Conservation (phyloP, 2,888 invertebrate genomes). For the Morpho achilles region DNA sequence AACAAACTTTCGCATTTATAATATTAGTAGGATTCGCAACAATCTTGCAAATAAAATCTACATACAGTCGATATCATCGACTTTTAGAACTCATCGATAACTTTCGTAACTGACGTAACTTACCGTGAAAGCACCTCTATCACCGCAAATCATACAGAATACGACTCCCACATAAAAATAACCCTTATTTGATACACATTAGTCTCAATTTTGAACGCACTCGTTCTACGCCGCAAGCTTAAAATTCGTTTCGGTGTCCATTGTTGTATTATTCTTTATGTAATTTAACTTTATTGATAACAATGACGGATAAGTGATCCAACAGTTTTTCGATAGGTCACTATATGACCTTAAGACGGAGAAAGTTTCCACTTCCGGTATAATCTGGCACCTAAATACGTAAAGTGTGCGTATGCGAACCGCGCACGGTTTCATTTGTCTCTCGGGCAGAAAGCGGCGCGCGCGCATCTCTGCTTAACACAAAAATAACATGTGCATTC, state of each 20-base stretch:
- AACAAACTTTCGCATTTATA: too few species aligned
- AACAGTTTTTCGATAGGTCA: conserved; percentile 40
- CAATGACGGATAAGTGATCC: conserved; percentile 37
- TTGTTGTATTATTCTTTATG: conserved; percentile 27
- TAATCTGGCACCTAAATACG: conserved; percentile 61
- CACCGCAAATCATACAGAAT: neutral
- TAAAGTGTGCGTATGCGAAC: conserved; percentile 48
- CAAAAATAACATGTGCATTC: conserved; percentile 25
- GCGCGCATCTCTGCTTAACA: conserved; percentile 44
- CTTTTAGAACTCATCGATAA: conserved; percentile 23
- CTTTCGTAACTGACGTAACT: conserved; percentile 55
- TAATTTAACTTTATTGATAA: conserved; percentile 18
- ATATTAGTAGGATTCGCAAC: too few species aligned
- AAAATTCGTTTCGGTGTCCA: conserved; percentile 20
- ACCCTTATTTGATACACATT: neutral
- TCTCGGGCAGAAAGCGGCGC: conserved; percentile 49
- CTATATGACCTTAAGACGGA: conserved; percentile 45
- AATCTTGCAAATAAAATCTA: too few species aligned
- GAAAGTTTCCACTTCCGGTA: conserved; percentile 73
- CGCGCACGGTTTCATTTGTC: conserved; percentile 55
- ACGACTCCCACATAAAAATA: neutral
- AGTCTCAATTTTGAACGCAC: conserved; percentile 6
- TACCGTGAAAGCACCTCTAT: conserved; percentile 47
- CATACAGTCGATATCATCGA: too few species aligned
- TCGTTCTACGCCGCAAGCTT: neutral